phyloP scores from a whole-genome alignment of 2,888 invertebrate species.

The Opisthograptis luteolata region DNA sequence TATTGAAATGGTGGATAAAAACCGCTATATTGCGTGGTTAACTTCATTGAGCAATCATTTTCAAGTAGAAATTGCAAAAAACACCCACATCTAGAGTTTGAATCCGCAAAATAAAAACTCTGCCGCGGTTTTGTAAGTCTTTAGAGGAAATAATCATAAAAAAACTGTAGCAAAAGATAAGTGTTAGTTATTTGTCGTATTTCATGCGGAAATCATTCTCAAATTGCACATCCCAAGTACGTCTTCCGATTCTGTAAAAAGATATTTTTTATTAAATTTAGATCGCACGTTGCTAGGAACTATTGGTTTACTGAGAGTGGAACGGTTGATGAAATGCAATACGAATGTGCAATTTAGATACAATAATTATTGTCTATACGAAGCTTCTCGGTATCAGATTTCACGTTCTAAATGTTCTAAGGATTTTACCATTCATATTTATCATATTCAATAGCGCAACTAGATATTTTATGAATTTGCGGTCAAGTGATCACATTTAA shows the following conservation, averaged over 20 bases:
- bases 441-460: conserved; percentile 45
- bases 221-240: conserved; percentile 74
- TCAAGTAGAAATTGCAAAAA: conserved; percentile 46
- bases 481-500: conserved; percentile 69
- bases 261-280: too few relatives aligned
- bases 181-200: conserved; percentile 69
- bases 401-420: too few relatives aligned
- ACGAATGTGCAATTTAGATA: conserved; percentile 5
- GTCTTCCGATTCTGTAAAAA: conserved; percentile 64
- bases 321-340: background rate
- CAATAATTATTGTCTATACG: conserved; percentile 4
- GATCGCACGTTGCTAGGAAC: too few relatives aligned
- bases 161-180: conserved; percentile 63
- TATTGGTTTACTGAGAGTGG: too few relatives aligned
- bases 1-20: conserved; percentile 44
- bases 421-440: conserved; percentile 66
- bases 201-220: conserved; percentile 81
- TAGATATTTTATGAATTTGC: conserved; percentile 56
- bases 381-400: conserved; percentile 54
- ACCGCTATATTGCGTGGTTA: conserved; percentile 55
- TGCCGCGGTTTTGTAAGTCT: conserved; percentile 13
- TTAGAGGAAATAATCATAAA: conserved; percentile 57
- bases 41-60: conserved; percentile 49
- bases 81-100: conserved; percentile 28
- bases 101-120: conserved; percentile 51